Evolutionary conservation across 2,797 vertebrate species (phyloP), one percentile per base, ranked within the genome.

Genomic region (Pseudochaenichthys georgianus): DNA sequence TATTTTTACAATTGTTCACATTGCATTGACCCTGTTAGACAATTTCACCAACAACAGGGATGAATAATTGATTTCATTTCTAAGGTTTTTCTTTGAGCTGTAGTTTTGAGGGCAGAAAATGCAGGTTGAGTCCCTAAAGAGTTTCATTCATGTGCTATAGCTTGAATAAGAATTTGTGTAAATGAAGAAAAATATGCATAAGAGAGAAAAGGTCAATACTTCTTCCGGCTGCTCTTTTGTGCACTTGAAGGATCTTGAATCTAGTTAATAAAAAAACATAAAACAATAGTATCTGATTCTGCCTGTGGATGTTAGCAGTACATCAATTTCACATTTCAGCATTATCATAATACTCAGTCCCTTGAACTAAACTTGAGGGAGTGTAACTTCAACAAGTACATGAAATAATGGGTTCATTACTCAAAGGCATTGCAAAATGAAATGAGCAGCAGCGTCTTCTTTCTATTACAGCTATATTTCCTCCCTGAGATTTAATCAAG

Each of bases 401-500:
- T 69, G 70, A 70, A 61, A 81, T 75, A 77, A 78, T 52, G 28
- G 54, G 3, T 52, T 62, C 60, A 87, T 86, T 85, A 79, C 65
- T 80, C 78, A 77, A 11, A 15, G 9, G 28, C 64, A 89, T 65
- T 75, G 80, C 84, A 73, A 72, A 82, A 41, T 38, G n/a, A 58
- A 86, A 83, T 69, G 31, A 55, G 7, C 16, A 28, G 23, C 52
- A 5, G 13, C 69, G 52, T 83, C 70, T 60, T 68, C 70, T 67
- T 28, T 31, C 70, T 75, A 80, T 82, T 85, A 80, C 47, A 71
- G 76, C 47, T 59, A 84, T 85, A 81, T 85, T 86, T 88, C 67
- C 77, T 8, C 59, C 58, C 58, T 2, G 67, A 72, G 59, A 83
- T 58, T 72, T 62, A 81, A 51, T 50, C 59, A 64, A 63, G 38